These are phyloP conservation scores for Actenoides lindsayi DNA, from an alignment of 2,113 vertebrate genomes.

Conservation along the genomic window DNA sequence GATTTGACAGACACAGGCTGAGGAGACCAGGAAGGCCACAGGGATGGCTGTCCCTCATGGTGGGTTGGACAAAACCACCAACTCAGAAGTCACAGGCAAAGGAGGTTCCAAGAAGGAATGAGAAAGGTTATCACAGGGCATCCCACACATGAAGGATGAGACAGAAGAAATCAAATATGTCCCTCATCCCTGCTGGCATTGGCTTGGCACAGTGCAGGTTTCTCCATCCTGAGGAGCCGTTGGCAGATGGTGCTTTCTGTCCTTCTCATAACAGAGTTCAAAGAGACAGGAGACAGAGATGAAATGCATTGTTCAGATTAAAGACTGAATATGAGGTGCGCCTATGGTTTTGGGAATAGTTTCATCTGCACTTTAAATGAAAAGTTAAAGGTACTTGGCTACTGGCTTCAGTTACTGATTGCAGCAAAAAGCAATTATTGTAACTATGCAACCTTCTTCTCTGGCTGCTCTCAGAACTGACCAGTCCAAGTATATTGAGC, in stretches of 20 bases:
- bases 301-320: background rate
- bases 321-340: background rate
- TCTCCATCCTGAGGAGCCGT: background rate
- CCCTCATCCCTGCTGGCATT: background rate
- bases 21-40: accelerated
- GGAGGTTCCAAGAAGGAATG: background rate
- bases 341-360: background rate
- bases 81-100: background rate
- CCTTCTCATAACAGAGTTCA: background rate
- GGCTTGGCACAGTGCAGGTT: accelerated
- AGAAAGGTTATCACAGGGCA: background rate
- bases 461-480: background rate
- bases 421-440: constrained; percentile 14
- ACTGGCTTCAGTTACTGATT: accelerated
- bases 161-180: background rate
- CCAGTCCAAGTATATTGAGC: background rate
- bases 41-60: accelerated
- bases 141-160: background rate
- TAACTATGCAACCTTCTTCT: background rate
- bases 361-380: background rate
- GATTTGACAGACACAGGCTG: accelerated
- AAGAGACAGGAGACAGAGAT: background rate
- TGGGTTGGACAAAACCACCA: background rate
- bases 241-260: background rate
- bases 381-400: background rate